Evolutionary conservation across 1,140 invertebrate species (phyloP), one percentile per base, ranked within the genome.

Genomic region (Penaeus vannamei): DNA sequence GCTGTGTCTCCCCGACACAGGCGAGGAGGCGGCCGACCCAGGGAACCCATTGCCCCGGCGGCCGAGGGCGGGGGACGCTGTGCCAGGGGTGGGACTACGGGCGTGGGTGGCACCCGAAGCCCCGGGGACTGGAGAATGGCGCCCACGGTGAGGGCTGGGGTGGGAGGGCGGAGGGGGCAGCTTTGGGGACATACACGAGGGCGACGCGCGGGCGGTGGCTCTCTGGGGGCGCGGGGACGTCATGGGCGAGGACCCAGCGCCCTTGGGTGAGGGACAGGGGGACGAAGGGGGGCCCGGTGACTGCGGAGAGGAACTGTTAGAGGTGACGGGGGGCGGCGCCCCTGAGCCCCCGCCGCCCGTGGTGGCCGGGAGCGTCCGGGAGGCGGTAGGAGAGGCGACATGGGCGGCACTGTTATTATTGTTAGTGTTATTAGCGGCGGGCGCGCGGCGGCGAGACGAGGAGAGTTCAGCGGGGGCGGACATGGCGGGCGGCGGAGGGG

Each of bases 101-200:
- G 53, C 53, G 53, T 53, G 53, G 53, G 53, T 53, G 53, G 53
- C 53, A 53, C 53, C 53, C 53, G 53, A 53, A 17, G 53, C 53
- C 53, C 53, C 53, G 8, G 60, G 53, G 22, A 59, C 66, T 5
- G 87, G 82, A 32, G 85, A 86, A 8, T 76, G 69, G 19, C 72
- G 69, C 22, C 85, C 76, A 26, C 72, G 23, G 36, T 26, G n/a
- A 32, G 66, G 66, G 32, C 36, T 66, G 32, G 87, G 87, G 69
- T 80, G 82, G 46, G 82, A 26, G 60, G 87, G 87, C 26, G 87
- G 87, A 26, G 87, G 87, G 32, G 87, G 87, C 59, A 89, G 72
- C 36, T 76, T 72, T 20, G 86, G 86, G 32, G 66, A 29, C 61
- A 29, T 46, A 46, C 61, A 42, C 14, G 64, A 17, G 23, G 69